Evolutionary conservation across 1,140 invertebrate species (phyloP), one percentile per base, ranked within the genome.

Genomic region (Pseudomyrmex flavicornis): DNA sequence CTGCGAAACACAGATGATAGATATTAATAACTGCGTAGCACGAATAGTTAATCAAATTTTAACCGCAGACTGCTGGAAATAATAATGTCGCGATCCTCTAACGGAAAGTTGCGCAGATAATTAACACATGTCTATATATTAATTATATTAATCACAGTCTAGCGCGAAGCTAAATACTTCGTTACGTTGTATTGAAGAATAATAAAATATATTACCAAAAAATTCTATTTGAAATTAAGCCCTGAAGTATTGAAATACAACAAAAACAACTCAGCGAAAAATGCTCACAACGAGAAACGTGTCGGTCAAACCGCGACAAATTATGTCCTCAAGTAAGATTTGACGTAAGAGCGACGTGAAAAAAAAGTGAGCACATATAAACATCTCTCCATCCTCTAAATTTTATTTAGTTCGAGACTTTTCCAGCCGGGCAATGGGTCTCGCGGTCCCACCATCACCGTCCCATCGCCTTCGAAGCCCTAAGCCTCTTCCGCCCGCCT

Each of bases 361-460:
- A 73, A 73, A 77, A 35, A 8, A 12, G 58, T 44, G 15, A 22
- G 61, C 22, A 59, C 58, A 61, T 63, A 82, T 50, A 83, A 84
- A 79, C 76, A 75, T 68, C 56, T 0, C 35, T 68, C 65, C 63
- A 56, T 83, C 5, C 35, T 35, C 35, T 35, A 35, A 88, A 91
- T 86, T 92, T 91, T 85, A 73, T 85, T 75, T 48, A 58, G 75
- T 48, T 66, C 80, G 80, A 84, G 86, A 86, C 80, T 46, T 88
- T 89, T 85, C 84, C 63, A 88, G 75, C 73, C 22, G 88, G 76
- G 66, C 86, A 88, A 88, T 75, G 84, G 83, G 84, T 89, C 86
- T 90, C 88, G 87, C 69, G 80, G 82, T 90, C 88, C 86, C 77
- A 82, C 52, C 72, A 56, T 83, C 74, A 63, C 76, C 76, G 26